Base-by-base conservation (phyloP, 2,797 vertebrate genomes). In the Dendrocincla fuliginosa region DNA sequence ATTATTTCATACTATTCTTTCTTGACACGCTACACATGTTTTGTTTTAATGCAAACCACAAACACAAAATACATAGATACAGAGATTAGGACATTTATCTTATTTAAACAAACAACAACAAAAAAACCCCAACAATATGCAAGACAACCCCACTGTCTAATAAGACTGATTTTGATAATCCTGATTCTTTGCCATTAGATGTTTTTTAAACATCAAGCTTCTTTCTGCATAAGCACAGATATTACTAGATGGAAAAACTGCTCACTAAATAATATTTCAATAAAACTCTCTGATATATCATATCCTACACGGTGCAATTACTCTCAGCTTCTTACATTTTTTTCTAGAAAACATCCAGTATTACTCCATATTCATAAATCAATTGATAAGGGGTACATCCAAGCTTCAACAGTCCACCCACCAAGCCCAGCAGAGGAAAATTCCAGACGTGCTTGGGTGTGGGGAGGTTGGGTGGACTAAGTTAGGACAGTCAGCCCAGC, bases 1-100 rank as follows among this genome's bases (percentile, higher is more conserved):
- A 87, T 77, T 80, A 96, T 90, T 79, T 89, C 82, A 87, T 76
- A 87, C 78, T 23, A 74, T 63, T 89, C 44, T 87, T 94, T 78
- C 69, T 90, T 96, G 65, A 94, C 7, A 74, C 23, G 28, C 24
- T 53, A 68, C 53, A 84, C 2, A 5, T 50, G 42, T 73, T 85
- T 92, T 92, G 28, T 78, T 96, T 88, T 84, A 92, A 83, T 46
- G 63, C 18, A 88, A 85, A 59, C 55, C 79, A 92, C 81, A 87
- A 80, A 89, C 12, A 78, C 14, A 88, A 84, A 94, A 89, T 55
- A 47, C 27, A 78, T 32, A 84, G 84, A 87, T 60, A 70, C 18
- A 63, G 41, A 73, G 20, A 92, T 5, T 14, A 35, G 22, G 22
- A 27, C 20, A 47, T 81, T 69, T 87, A 37, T 74, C 20, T 80